A percentile compares a stretch with the other conserved stretches of the same genome.
These are phyloP conservation scores for Eupithecia centaureata DNA, from an alignment of 2,888 invertebrate species.

Conservation along the genomic window DNA sequence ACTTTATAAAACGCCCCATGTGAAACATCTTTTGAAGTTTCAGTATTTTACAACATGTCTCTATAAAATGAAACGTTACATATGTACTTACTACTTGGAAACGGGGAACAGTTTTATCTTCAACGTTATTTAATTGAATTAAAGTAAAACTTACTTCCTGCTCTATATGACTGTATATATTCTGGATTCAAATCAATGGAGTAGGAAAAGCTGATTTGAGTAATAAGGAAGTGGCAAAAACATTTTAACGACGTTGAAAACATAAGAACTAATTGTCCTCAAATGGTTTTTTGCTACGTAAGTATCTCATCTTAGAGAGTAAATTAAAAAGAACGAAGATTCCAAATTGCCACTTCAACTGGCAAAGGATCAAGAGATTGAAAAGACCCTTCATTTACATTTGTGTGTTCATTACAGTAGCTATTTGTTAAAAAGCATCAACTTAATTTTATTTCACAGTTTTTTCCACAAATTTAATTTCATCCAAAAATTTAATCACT, in stretches of 20 bases:
- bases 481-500: background rate
- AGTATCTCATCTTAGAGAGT: background rate
- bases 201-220: too few relatives aligned
- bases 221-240: background rate
- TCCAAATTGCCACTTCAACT: slow-evolving; percentile 9
- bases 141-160: too few relatives aligned
- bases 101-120: too few relatives aligned
- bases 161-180: too few relatives aligned
- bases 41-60: background rate
- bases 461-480: slow-evolving; percentile 1
- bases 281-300: background rate
- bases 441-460: slow-evolving; percentile 3
- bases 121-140: too few relatives aligned
- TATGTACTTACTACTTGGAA: too few relatives aligned
- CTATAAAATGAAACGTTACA: too few relatives aligned
- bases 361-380: slow-evolving; percentile 4
- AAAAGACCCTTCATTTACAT: slow-evolving; percentile 11
- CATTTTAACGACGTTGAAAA: background rate
- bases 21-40: slow-evolving; percentile 2
- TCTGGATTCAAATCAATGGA: too few relatives aligned
- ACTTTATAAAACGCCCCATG: background rate
- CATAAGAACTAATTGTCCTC: background rate
- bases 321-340: slow-evolving; percentile 16
- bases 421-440: slow-evolving; percentile 11
- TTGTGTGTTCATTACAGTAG: slow-evolving; percentile 7